These are phyloP conservation scores for Macropis europaea DNA, from an alignment of 2,888 invertebrate genomes.

Conservation along the genomic window DNA sequence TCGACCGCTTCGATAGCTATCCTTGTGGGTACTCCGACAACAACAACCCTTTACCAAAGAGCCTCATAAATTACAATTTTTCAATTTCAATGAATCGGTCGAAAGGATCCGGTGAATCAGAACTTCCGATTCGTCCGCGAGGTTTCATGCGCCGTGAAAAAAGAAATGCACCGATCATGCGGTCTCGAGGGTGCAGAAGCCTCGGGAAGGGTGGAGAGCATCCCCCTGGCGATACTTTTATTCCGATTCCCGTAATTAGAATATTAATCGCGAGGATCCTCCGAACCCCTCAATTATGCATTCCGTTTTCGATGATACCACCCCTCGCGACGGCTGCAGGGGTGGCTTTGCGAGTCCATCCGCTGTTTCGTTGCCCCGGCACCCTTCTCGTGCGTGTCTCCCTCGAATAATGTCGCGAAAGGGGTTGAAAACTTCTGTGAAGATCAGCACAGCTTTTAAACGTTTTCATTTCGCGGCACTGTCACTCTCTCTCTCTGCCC, in stretches of 20 bases:
- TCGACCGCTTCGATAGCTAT: too few relatives aligned
- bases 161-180: neutral
- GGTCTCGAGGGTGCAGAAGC: neutral
- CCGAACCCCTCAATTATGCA: slow-evolving; percentile 36
- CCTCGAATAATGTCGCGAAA: slow-evolving; percentile 50
- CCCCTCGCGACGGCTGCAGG: neutral
- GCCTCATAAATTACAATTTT: too few relatives aligned
- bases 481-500: neutral
- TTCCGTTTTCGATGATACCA: slow-evolving; percentile 20
- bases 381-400: neutral
- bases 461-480: slow-evolving; percentile 59
- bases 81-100: too few relatives aligned
- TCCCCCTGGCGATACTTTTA: slow-evolving; percentile 21
- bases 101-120: too few relatives aligned
- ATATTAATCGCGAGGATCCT: slow-evolving; percentile 38
- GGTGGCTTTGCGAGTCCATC: neutral
- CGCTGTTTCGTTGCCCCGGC: slow-evolving; percentile 36
- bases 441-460: slow-evolving; percentile 54
- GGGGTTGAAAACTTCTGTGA: slow-evolving; percentile 56
- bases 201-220: neutral
- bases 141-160: too few relatives aligned
- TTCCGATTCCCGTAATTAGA: slow-evolving; percentile 42
- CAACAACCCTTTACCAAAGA: too few relatives aligned
- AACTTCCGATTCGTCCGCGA: too few relatives aligned
- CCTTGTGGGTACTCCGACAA: too few relatives aligned